These are phyloP conservation scores for Hylyphantes graminicola DNA, from an alignment of 1,140 invertebrate species.

Conservation along the genomic window DNA sequence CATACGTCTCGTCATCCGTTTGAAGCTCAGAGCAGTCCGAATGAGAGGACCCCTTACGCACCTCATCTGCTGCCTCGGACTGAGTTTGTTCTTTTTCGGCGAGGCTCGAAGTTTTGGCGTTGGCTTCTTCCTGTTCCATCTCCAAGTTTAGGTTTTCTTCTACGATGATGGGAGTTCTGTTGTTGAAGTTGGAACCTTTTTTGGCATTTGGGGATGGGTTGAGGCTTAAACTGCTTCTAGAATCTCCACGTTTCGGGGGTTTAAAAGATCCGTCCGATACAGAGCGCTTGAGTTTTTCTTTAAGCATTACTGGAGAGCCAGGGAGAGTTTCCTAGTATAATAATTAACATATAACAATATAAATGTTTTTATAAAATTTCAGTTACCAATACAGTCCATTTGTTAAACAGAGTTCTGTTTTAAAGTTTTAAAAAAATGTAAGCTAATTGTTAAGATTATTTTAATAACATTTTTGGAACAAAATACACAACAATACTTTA, in stretches of 20 bases:
- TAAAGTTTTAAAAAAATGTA: no score
- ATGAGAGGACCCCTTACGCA: background rate
- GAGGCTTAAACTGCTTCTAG: background rate
- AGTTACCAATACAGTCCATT: no score
- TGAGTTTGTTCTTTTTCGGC: background rate
- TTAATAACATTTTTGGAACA: no score
- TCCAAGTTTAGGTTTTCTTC: constrained; percentile 23
- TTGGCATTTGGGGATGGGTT: background rate
- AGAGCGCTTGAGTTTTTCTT: background rate
- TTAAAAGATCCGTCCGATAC: background rate
- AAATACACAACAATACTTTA: no score
- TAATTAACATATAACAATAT: no score
- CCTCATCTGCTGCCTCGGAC: background rate
- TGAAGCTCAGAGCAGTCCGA: constrained; percentile 10
- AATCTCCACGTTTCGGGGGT: background rate
- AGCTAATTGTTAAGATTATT: no score
- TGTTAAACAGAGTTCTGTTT: no score
- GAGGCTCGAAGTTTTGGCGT: background rate
- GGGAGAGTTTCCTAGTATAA: background rate
- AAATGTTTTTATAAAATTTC: no score
- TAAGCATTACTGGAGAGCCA: background rate
- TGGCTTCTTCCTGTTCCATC: background rate
- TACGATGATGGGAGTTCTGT: constrained; percentile 1
- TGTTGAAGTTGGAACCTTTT: background rate
- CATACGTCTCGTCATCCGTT: constrained; percentile 22